Evolutionary conservation across 2,888 invertebrate genomes (phyloP), one percentile per base, ranked within the genome.

Genomic region (Ochlodes sylvanus): DNA sequence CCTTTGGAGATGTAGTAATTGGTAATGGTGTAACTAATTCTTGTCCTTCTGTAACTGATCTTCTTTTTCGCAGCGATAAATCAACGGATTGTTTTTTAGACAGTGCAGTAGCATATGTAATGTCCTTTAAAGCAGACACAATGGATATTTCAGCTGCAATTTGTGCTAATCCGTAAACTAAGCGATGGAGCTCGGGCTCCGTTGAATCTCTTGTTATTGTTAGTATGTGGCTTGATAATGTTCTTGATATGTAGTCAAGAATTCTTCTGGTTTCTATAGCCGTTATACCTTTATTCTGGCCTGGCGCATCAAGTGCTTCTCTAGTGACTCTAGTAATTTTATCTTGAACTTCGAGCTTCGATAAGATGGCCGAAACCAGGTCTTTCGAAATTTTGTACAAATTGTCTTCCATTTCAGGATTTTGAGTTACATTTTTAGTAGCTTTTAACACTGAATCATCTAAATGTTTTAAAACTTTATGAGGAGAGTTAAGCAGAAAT

Each of bases 81-180:
- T 93, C 93, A 47, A 91, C 83, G 3, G 91, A 90, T 74, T 92
- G 92, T 70, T 90, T 92, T 72, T 90, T 93, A 38, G 92, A 92
- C 54, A 93, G 75, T 2, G 90, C 86, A 56, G 85, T 76, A 12
- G 92, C 83, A 71, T 92, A 93, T 7, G 92, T 93, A 7, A 87
- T 89, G 72, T 93, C 93, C 77, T 92, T 92, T 66, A 93, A 77
- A 21, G 92, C 92, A 27, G 93, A 88, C 3, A 93, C 87, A 69
- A 93, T 92, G 0, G 93, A 91, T 10, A 91, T 84, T 78, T 93
- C 93, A 54, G 93, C 91, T 54, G 93, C 88, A 70, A 93, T 91
- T 83, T 92, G 92, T n/a, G 89, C 87, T 73, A 93, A 78, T 7
- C 93, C 93, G 72, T 92, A 93, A 7, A 93, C 92, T 44, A 93